Base-by-base conservation (phyloP, 2,113 vertebrate genomes). In the Ceyx margarethae region DNA sequence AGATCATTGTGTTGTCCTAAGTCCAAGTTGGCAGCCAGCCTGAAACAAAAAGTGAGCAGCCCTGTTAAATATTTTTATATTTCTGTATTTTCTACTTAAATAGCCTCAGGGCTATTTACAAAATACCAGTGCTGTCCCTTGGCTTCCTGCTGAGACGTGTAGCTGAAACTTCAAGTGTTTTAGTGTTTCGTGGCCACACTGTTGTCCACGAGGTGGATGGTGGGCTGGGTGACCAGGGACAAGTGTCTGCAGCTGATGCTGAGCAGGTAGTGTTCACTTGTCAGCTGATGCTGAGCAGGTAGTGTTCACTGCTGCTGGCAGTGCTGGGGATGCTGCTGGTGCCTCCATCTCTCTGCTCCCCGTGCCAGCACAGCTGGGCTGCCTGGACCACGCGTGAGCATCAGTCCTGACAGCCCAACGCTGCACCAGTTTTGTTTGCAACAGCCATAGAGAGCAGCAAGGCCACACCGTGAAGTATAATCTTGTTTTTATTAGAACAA, bases 391-490 rank as follows among this genome's bases (percentile, higher is more conserved):
- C 1, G 2, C 0, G 0, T n/a, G 46, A n/a, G 53, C 31, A 4
- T 53, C 85, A 1, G 9, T 62, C 56, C 31, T 4, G 1, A 51
- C 37, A 42, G 42, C 40, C 29, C 48, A n/a, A 26, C 1, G 0
- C 37, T 3, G 2, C 58, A 4, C 20, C 0, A 0, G 12, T 48
- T 87, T 86, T 64, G 40, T 90, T 83, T 91, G 60, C 37, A 56
- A 19, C 83, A 92, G 73, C 89, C 87, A 53, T 65, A 48, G 80
- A 74, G 43, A 87, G 31, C 66, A 82, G 69, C 74, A 93, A 90
- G 78, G 64, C 64, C 67, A 51, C 51, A 20, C 42, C 3, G 1
- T 73, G 20, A 91, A 46, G 31, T 40, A 66, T 46, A 74, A 80
- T 80, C 1, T 35, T 29, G 79, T 81, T 79, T 90, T 93, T 84